phyloP scores from a whole-genome alignment of 2,113 vertebrate genomes.

The Pangasianodon hypophthalmus region DNA sequence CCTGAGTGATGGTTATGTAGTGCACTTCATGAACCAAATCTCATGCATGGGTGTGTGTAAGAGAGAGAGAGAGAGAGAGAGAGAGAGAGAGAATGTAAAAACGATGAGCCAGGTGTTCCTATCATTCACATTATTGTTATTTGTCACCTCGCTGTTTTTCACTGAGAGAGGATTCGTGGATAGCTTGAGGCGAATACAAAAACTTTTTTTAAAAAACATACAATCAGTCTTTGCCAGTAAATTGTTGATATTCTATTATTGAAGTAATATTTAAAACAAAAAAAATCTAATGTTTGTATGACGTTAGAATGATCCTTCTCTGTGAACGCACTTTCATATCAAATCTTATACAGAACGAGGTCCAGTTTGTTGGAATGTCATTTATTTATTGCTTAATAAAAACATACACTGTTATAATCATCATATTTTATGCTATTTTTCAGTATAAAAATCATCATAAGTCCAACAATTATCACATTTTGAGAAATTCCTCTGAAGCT shows the following conservation, averaged over 20 bases:
- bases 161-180: neutral
- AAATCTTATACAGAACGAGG: neutral
- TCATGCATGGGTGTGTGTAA: neutral
- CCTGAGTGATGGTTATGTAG: conserved; percentile 25
- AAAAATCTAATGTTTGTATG: neutral
- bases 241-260: neutral
- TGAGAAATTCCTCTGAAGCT: too few relatives aligned
- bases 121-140: neutral
- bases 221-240: neutral
- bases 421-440: too few relatives aligned
- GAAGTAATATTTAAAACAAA: neutral
- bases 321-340: neutral
- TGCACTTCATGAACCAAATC: conserved; percentile 6
- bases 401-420: too few relatives aligned
- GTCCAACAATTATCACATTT: too few relatives aligned
- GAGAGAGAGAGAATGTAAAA: neutral
- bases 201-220: neutral
- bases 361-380: too few relatives aligned
- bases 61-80: conserved; percentile 28
- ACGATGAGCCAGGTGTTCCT: conserved; percentile 32
- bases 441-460: too few relatives aligned
- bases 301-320: neutral
- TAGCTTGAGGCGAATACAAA: neutral
- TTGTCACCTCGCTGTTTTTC: neutral
- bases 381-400: too few relatives aligned